Evolutionary conservation across 1,140 invertebrate species (phyloP).

Genomic region (Dendrolimus punctatus): DNA sequence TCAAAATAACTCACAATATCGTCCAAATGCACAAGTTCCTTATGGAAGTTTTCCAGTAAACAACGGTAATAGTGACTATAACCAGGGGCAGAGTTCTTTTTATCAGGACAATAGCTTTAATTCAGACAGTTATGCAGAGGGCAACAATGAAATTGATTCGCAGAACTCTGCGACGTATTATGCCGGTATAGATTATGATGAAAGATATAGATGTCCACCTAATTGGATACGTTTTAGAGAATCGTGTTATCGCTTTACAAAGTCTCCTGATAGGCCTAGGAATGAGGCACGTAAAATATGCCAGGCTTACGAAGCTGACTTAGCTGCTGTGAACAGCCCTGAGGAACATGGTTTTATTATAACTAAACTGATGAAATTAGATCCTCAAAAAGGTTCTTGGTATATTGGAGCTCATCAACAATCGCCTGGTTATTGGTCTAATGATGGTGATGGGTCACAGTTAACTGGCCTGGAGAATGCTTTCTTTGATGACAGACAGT

Average conservation of each 20-base stretch:
- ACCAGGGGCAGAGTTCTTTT: slow-evolving; percentile 51
- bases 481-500: slow-evolving; percentile 76
- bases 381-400: slow-evolving; percentile 91
- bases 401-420: slow-evolving; percentile 85
- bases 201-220: slow-evolving; percentile 80
- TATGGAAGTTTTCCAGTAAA: slow-evolving; percentile 57
- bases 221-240: slow-evolving; percentile 85
- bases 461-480: slow-evolving; percentile 86
- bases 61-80: slow-evolving; percentile 28
- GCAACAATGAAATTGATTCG: slow-evolving; percentile 52
- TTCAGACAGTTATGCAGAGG: slow-evolving; percentile 41
- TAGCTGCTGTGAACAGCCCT: slow-evolving; percentile 83
- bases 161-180: slow-evolving; percentile 51
- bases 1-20: slow-evolving; percentile 41
- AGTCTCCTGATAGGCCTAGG: slow-evolving; percentile 84
- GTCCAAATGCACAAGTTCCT: slow-evolving; percentile 44
- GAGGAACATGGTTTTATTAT: slow-evolving; percentile 92
- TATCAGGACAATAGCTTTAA: slow-evolving; percentile 43
- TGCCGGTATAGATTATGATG: slow-evolving; percentile 56
- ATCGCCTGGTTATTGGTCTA: slow-evolving; percentile 84
- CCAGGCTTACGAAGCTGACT: slow-evolving; percentile 84
- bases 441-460: slow-evolving; percentile 85
- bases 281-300: slow-evolving; percentile 87
- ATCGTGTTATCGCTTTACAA: slow-evolving; percentile 90
- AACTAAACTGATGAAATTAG: slow-evolving; percentile 82